Evolutionary conservation across 2,888 invertebrate species (phyloP).

Genomic region (Hypolimnas misippus): DNA sequence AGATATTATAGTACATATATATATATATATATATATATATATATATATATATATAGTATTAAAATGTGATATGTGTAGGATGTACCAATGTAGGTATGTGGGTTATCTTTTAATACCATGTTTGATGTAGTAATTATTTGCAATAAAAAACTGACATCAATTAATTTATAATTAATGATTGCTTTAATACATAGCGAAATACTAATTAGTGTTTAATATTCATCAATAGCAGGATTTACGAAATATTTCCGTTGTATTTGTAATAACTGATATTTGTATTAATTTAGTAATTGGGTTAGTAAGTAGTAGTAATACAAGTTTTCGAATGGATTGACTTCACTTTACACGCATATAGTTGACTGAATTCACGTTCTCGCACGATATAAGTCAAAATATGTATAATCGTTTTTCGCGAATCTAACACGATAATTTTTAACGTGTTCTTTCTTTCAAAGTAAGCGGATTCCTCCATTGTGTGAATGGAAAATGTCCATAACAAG

Average conservation of each 20-base stretch:
- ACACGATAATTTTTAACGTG: constrained; percentile 14
- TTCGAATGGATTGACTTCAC: background rate
- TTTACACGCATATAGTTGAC: background rate
- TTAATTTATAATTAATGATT: constrained; percentile 1
- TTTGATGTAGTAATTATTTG: no score
- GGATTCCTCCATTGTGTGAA: constrained; percentile 76
- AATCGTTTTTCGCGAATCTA: background rate
- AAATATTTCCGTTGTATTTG: constrained; percentile 34
- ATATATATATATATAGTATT: no score
- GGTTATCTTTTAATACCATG: background rate
- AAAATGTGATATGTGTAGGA: no score
- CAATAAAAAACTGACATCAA: background rate
- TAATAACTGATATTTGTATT: constrained; percentile 32
- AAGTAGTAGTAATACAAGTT: no score
- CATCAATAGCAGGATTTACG: constrained; percentile 27
- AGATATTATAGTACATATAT: no score
- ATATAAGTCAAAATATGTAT: background rate
- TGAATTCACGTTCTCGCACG: background rate
- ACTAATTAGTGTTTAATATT: background rate
- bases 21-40: no score
- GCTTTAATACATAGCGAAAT: background rate
- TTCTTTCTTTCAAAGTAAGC: constrained; percentile 48
- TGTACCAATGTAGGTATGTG: background rate
- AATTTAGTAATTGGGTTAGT: constrained; percentile 24
- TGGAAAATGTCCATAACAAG: constrained; percentile 78